A percentile compares a stretch with the other conserved stretches of the same genome.
These are phyloP conservation scores for Xenopus petersii DNA, from an alignment of 2,797 vertebrate genomes.

Conservation along the genomic window DNA sequence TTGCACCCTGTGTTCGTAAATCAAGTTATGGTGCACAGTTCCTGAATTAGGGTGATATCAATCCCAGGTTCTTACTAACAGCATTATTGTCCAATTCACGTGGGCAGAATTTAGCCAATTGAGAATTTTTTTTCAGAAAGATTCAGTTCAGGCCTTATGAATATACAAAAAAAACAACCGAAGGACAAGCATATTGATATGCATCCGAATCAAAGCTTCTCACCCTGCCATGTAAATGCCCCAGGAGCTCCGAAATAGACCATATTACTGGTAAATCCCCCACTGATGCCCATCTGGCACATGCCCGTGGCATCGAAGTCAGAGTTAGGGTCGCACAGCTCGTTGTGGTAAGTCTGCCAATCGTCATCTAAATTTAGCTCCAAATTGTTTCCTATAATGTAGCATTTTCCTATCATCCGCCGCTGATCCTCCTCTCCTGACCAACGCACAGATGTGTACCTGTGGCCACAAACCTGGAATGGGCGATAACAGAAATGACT, in stretches of 20 bases:
- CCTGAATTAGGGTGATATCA: no score
- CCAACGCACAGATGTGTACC: slow-evolving; percentile 76
- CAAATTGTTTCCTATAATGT: slow-evolving; percentile 82
- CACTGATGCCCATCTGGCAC: slow-evolving; percentile 91
- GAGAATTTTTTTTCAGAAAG: no score
- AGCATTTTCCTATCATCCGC: slow-evolving; percentile 90
- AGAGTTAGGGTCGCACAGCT: slow-evolving; percentile 78
- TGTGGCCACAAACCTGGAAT: slow-evolving; percentile 85
- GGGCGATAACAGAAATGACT: background rate
- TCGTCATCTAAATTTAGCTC: slow-evolving; percentile 68
- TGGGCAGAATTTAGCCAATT: no score
- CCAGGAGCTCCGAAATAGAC: slow-evolving; percentile 80
- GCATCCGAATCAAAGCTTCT: slow-evolving; percentile 8
- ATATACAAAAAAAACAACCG: no score
- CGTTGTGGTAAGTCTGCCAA: slow-evolving; percentile 81
- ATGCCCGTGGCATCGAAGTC: slow-evolving; percentile 75
- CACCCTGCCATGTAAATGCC: slow-evolving; percentile 89
- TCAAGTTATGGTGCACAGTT: no score
- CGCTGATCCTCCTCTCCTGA: slow-evolving; percentile 71
- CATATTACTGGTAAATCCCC: slow-evolving; percentile 74
- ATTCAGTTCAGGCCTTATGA: no score
- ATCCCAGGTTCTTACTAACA: no score
- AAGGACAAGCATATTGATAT: no score
- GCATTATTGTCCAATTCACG: no score
- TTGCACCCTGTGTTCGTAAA: no score